Conservation (phyloP, 2,113 vertebrate species). For the Synodontis membranacea region DNA sequence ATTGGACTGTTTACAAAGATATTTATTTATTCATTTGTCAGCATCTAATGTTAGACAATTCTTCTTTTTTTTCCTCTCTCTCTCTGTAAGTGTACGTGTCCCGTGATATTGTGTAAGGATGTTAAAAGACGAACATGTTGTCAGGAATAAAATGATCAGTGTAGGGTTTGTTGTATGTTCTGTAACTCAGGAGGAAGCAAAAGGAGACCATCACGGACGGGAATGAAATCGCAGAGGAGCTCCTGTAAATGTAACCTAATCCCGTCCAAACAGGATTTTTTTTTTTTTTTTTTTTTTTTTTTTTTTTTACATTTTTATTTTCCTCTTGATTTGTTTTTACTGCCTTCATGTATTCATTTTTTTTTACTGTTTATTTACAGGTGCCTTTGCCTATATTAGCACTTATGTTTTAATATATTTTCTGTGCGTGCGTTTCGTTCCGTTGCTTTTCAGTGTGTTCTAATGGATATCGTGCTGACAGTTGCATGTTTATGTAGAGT, state of each 20-base stretch:
- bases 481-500: slow-evolving; percentile 46
- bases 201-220: not conserved
- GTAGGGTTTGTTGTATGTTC: not conserved
- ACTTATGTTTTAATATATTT: slow-evolving; percentile 31
- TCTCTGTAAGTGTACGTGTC: not conserved
- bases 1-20: not conserved
- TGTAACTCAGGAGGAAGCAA: not conserved
- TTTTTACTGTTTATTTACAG: slow-evolving; percentile 26
- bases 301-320: not conserved
- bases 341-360: slow-evolving; percentile 7
- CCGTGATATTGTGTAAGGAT: not conserved
- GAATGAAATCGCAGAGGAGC: not conserved
- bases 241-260: not conserved
- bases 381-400: slow-evolving; percentile 30
- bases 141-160: not conserved
- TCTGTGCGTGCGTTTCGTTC: slow-evolving; percentile 3
- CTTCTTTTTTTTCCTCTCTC: not conserved
- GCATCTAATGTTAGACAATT: not conserved
- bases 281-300: not conserved
- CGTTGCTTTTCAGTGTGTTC: slow-evolving; percentile 21
- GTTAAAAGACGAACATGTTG: too few relatives aligned
- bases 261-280: not conserved
- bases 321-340: not conserved
- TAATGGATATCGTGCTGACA: slow-evolving; percentile 14
- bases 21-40: not conserved